These are phyloP conservation scores for Tetragonisca angustula DNA, from an alignment of 2,888 invertebrate genomes.

Conservation along the genomic window DNA sequence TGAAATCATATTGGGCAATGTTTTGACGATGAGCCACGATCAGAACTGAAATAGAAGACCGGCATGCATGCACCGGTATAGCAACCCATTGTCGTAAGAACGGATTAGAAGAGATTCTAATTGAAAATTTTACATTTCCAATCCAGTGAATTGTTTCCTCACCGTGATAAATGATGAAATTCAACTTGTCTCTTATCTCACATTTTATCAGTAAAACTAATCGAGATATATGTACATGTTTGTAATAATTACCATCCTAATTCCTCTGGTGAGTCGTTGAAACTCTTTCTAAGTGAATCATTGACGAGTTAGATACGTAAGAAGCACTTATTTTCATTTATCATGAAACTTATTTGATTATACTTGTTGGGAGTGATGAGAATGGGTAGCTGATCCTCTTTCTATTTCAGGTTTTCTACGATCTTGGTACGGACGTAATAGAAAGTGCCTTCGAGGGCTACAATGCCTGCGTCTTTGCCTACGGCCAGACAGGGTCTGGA, in stretches of 20 bases:
- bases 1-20: slow-evolving; percentile 39
- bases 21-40: slow-evolving; percentile 42
- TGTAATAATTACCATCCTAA: background rate
- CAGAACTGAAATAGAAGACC: slow-evolving; percentile 53
- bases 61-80: slow-evolving; percentile 19
- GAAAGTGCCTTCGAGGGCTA: slow-evolving; percentile 93
- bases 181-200: background rate
- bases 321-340: slow-evolving; percentile 49
- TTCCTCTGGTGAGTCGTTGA: slow-evolving; percentile 17
- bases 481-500: slow-evolving; percentile 96
- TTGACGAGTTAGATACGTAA: slow-evolving; percentile 11
- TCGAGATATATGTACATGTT: background rate
- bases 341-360: slow-evolving; percentile 15
- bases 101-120: slow-evolving; percentile 3
- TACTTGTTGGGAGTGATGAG: background rate
- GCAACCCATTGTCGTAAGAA: slow-evolving; percentile 58
- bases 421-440: slow-evolving; percentile 91
- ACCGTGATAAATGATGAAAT: background rate
- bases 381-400: slow-evolving; percentile 4
- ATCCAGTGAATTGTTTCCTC: background rate
- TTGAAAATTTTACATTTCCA: slow-evolving; percentile 18
- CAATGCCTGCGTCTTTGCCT: slow-evolving; percentile 96
- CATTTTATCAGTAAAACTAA: slow-evolving; percentile 17
- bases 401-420: slow-evolving; percentile 87
- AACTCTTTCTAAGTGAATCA: slow-evolving; percentile 4